Percentiles rank a stretch among this genome's conserved stretches.
Evolutionary conservation across 2,113 vertebrate genomes (phyloP).

Genomic region (Ranitomeya variabilis): DNA sequence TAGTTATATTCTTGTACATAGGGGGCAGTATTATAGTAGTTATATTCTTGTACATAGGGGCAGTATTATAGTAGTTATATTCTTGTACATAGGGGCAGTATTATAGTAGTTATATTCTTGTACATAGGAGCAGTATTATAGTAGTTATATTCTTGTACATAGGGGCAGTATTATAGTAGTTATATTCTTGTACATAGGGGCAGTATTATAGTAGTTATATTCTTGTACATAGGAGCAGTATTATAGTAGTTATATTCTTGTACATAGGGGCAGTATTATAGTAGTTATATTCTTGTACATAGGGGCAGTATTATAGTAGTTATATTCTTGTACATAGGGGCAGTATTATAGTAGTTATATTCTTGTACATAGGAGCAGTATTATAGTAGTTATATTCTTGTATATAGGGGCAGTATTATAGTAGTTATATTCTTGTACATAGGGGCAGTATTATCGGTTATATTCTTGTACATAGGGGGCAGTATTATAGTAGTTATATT

Average conservation of each 20-base stretch:
- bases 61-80: conserved; percentile 3
- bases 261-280: not conserved
- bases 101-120: not conserved
- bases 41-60: not conserved
- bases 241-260: not conserved
- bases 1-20: no score
- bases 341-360: not conserved
- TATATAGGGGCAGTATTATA: not conserved
- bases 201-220: not conserved
- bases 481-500: not conserved
- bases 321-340: not conserved
- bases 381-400: not conserved
- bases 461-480: no score
- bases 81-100: no score
- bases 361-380: no score
- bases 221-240: no score
- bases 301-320: no score
- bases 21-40: no score
- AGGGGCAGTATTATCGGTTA: not conserved
- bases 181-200: not conserved
- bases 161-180: no score
- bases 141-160: not conserved
- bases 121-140: not conserved
- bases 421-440: not conserved
- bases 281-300: not conserved